A percentile compares a stretch with the other conserved stretches of the same genome.
phyloP scores from a whole-genome alignment of 1,140 invertebrate species.

The Holotrichia oblita region DNA sequence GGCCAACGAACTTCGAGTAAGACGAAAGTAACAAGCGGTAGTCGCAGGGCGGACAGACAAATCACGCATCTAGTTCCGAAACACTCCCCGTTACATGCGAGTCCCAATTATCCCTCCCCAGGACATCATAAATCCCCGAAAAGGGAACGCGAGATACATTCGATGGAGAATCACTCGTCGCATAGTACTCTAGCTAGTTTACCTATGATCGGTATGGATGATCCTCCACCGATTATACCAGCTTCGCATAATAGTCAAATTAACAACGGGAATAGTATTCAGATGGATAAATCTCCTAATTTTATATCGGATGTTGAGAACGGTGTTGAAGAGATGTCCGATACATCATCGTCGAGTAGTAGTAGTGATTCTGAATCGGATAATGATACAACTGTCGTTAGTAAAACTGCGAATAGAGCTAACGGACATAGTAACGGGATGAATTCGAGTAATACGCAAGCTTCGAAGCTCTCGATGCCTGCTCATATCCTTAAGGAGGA shows the following conservation, averaged over 20 bases:
- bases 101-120: conserved; percentile 61
- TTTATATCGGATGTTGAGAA: conserved; percentile 49
- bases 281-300: conserved; percentile 46
- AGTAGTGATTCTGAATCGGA: conserved; percentile 59
- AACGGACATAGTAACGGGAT: conserved; percentile 60
- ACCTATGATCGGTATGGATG: conserved; percentile 79
- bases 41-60: conserved; percentile 62
- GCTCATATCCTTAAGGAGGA: conserved; percentile 76
- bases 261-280: conserved; percentile 47
- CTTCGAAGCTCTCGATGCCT: conserved; percentile 61
- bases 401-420: conserved; percentile 43
- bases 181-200: conserved; percentile 74
- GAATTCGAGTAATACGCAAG: conserved; percentile 54
- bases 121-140: conserved; percentile 52
- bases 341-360: conserved; percentile 55
- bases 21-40: conserved; percentile 71
- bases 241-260: conserved; percentile 20
- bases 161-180: conserved; percentile 41
- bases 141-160: conserved; percentile 43
- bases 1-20: conserved; percentile 71
- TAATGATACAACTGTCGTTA: conserved; percentile 46
- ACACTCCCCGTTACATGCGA: conserved; percentile 65
- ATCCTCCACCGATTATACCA: conserved; percentile 57
- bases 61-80: conserved; percentile 61
- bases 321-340: conserved; percentile 57